Evolutionary conservation across 2,888 invertebrate genomes (phyloP).

Genomic region (Luffia ferchaultella): DNA sequence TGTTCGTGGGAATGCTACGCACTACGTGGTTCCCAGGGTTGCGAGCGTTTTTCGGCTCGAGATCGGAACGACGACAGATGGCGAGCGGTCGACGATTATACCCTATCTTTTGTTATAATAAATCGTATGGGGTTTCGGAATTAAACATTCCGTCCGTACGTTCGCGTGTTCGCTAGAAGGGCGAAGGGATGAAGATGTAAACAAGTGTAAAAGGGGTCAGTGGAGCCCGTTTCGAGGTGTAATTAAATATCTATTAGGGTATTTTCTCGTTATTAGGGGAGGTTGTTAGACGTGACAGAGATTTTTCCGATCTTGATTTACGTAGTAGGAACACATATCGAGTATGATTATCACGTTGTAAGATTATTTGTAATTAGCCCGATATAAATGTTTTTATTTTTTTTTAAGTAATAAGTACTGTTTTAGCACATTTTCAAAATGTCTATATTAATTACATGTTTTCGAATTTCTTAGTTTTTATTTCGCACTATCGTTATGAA

Average conservation of each 20-base stretch:
- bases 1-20: conserved; percentile 73
- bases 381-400: too few relatives aligned
- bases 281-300: conserved; percentile 37
- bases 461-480: too few relatives aligned
- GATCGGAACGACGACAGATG: conserved; percentile 65
- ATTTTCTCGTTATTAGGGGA: conserved; percentile 52
- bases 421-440: too few relatives aligned
- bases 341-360: too few relatives aligned
- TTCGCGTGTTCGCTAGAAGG: conserved; percentile 25
- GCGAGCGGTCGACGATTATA: conserved; percentile 51
- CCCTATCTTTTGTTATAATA: conserved; percentile 59
- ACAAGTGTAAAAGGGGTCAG: conserved; percentile 67
- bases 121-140: conserved; percentile 61
- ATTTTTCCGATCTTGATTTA: too few relatives aligned
- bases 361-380: too few relatives aligned
- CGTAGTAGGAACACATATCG: too few relatives aligned
- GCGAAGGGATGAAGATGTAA: conserved; percentile 61
- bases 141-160: conserved; percentile 60
- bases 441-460: too few relatives aligned
- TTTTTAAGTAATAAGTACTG: too few relatives aligned
- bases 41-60: conserved; percentile 60
- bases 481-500: too few relatives aligned
- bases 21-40: conserved; percentile 72
- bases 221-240: conserved; percentile 45
- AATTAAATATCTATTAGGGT: conserved; percentile 63